Conservation (phyloP, 2,888 invertebrate genomes). For the Brachypalpus laphriformis region DNA sequence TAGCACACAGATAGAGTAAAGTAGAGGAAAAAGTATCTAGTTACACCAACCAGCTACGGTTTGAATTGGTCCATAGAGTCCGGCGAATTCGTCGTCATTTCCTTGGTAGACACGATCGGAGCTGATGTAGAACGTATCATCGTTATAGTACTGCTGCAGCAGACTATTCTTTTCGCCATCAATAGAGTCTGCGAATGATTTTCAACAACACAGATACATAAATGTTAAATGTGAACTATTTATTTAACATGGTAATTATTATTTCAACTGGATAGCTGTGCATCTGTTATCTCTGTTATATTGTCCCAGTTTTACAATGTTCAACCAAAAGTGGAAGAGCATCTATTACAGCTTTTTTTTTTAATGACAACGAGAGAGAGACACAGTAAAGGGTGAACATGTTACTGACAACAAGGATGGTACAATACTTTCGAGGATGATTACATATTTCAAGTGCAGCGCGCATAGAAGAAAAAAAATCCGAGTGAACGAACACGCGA, state of each 20-base stretch:
- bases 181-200: conserved; percentile 78
- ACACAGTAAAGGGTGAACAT: not conserved
- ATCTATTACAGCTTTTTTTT: conserved; percentile 51
- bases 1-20: not conserved
- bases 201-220: conserved; percentile 28
- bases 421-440: conserved; percentile 53
- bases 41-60: conserved; percentile 81
- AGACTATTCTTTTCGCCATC: conserved; percentile 80
- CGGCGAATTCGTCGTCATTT: conserved; percentile 81
- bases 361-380: not conserved
- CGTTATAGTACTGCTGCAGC: conserved; percentile 82
- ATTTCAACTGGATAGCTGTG: conserved; percentile 33
- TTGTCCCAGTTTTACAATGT: conserved; percentile 54
- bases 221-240: conserved; percentile 41
- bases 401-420: conserved; percentile 48
- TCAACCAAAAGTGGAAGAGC: conserved; percentile 15
- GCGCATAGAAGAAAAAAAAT: not conserved
- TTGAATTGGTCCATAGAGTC: conserved; percentile 82
- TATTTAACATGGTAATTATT: conserved; percentile 54
- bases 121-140: conserved; percentile 81
- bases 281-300: conserved; percentile 56
- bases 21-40: not conserved
- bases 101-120: conserved; percentile 82
- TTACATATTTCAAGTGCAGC: conserved; percentile 62
- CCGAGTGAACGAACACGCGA: not conserved